Evolutionary conservation across 1,140 invertebrate genomes (phyloP).

Genomic region (Aphelinus certus): DNA sequence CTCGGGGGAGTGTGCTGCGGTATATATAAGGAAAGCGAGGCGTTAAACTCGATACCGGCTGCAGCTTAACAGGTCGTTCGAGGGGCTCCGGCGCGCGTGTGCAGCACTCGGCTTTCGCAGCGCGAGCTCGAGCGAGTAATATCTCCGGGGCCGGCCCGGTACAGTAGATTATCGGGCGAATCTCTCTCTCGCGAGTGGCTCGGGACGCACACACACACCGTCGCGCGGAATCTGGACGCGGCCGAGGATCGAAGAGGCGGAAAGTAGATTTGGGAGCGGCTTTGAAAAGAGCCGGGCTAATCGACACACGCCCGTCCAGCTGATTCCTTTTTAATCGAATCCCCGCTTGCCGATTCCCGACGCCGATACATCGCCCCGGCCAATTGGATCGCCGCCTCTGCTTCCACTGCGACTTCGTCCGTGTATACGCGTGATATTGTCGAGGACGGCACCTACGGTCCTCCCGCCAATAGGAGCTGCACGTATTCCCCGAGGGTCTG

Average conservation of each 20-base stretch:
- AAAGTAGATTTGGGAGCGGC: constrained; percentile 25
- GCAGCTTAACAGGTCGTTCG: constrained; percentile 36
- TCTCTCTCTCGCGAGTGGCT: constrained; percentile 1
- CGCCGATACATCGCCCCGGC: no score
- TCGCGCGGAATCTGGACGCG: constrained; percentile 14
- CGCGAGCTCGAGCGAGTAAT: neutral
- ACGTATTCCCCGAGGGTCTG: no score
- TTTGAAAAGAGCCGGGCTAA: constrained; percentile 24
- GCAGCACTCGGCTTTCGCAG: neutral
- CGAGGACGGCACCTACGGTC: no score
- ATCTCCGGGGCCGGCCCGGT: constrained; percentile 14
- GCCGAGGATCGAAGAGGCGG: constrained; percentile 29
- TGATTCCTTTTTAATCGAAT: constrained; percentile 28
- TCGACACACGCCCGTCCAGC: constrained; percentile 17
- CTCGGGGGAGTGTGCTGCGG: neutral
- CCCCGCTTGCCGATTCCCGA: neutral
- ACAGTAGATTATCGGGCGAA: constrained; percentile 36
- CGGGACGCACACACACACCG: no score
- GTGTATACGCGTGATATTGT: no score
- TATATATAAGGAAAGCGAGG: constrained; percentile 13
- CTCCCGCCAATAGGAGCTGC: no score
- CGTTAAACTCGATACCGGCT: constrained; percentile 33
- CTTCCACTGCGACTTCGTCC: no score
- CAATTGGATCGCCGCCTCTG: no score
- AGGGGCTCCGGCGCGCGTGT: constrained; percentile 1